Percentiles rank a stretch among this genome's conserved stretches.
Conservation (phyloP, 2,888 invertebrate species). For the Chaetogeoica ovagalla region DNA sequence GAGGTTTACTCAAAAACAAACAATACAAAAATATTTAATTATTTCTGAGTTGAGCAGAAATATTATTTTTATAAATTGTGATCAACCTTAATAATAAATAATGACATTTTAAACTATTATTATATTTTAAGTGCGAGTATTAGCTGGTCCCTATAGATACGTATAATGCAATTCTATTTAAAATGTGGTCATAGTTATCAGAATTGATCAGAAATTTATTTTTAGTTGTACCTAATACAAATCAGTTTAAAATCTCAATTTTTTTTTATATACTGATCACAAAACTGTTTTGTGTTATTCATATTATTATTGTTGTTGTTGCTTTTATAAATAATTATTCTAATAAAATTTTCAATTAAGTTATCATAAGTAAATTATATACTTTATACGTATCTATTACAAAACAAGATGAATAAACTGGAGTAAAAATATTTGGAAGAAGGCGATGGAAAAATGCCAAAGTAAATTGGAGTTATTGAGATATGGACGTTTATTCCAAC, state of each 20-base stretch:
- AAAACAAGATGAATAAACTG: neutral
- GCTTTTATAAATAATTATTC: neutral
- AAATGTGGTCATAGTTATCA: neutral
- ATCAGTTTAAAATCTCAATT: neutral
- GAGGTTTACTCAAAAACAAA: neutral
- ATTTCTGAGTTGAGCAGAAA: constrained; percentile 39
- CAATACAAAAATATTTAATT: constrained; percentile 41
- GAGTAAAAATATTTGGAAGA: constrained; percentile 18
- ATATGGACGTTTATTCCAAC: neutral
- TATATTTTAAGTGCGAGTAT: neutral
- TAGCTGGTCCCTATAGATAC: constrained; percentile 32
- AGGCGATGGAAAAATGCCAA: constrained; percentile 12
- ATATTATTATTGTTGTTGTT: neutral
- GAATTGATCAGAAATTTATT: neutral
- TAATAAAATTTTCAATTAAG: neutral
- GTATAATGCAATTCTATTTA: neutral
- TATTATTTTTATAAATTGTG: constrained; percentile 21
- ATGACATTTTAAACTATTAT: constrained; percentile 7
- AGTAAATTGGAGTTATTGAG: neutral
- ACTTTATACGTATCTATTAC: neutral
- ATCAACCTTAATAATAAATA: constrained; percentile 18
- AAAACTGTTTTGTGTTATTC: neutral
- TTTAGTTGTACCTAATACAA: neutral
- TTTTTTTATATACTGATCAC: neutral
- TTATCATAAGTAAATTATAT: neutral